Conservation (phyloP, 2,113 vertebrate genomes). For the Actinemys pallida region DNA sequence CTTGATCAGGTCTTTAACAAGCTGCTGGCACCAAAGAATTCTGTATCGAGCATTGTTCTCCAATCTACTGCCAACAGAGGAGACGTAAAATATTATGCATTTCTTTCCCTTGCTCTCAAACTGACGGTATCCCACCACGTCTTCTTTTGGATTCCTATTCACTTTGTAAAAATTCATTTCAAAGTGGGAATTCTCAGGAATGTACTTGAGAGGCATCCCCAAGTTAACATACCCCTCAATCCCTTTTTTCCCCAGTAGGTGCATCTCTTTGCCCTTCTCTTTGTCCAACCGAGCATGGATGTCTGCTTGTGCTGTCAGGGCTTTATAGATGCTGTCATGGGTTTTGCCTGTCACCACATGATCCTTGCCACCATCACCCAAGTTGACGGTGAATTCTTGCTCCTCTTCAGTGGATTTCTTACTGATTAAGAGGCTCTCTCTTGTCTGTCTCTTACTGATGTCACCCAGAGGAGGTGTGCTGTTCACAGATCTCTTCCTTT, state of each 20-base stretch:
- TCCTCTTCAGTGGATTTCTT: neutral
- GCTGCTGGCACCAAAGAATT: neutral
- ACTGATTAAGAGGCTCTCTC: neutral
- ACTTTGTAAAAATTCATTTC: neutral
- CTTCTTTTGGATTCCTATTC: no score
- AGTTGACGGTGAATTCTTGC: neutral
- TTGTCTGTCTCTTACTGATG: neutral
- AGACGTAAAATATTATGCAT: constrained; percentile 45
- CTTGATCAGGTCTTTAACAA: neutral
- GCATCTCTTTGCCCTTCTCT: neutral
- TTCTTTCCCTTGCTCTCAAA: neutral
- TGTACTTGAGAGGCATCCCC: constrained; percentile 33
- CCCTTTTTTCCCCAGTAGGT: neutral
- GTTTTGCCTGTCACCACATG: neutral
- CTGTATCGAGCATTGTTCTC: rapidly evolving
- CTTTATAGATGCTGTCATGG: neutral
- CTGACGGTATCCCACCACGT: neutral
- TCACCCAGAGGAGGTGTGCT: neutral
- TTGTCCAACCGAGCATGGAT: neutral
- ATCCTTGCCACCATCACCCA: neutral
- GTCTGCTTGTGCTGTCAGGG: neutral
- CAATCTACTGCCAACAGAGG: neutral
- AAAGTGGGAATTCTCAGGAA: neutral
- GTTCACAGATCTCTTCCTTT: neutral
- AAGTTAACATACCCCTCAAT: neutral